Base-by-base conservation (phyloP, 2,113 vertebrate genomes). In the Semnopithecus entellus region DNA sequence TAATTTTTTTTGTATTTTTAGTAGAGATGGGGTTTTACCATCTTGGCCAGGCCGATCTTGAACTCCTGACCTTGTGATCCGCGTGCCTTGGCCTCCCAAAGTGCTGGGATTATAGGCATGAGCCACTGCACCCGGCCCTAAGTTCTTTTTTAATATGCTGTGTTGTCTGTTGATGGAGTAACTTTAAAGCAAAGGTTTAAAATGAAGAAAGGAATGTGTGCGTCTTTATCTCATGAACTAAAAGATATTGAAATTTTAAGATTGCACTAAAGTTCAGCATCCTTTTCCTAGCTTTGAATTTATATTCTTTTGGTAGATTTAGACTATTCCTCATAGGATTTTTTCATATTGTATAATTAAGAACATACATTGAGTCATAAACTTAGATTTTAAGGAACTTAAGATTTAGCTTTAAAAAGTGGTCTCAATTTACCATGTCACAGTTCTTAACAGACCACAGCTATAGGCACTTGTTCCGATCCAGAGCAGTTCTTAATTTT, bases 211-310 rank as follows among this genome's bases (percentile, higher is more conserved):
- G 13, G 13, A 23, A 12, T 27, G 23, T 25, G 27, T 96, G 72
- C 86, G 75, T 92, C 14, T 97, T 97, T 98, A 84, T 95, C 84
- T 55, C 27, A 85, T 64, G 75, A n/a, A 64, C 66, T 68, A 59
- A 96, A 38, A 70, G 97, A 68, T 93, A 94, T 32, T 81, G 73
- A 40, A 90, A 32, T 92, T 97, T 88, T 0, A 52, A 93, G 80
- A 96, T 40, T 90, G 17, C 88, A 55, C 97, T 76, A 55, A 97
- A 93, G 85, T 96, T 90, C 43, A 52, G 79, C 91, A 85, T 96
- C 89, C 97, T 98, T 97, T 90, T 98, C 76, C 38, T 96, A 85
- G 61, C 88, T 97, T 97, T 98, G 86, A 91, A 96, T 98, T 98
- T 97, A 94, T 98, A 88, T 92, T 97, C 61, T 97, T 97, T 94